These are phyloP conservation scores for Albula glossodonta DNA, from an alignment of 2,113 vertebrate genomes.

Conservation along the genomic window DNA sequence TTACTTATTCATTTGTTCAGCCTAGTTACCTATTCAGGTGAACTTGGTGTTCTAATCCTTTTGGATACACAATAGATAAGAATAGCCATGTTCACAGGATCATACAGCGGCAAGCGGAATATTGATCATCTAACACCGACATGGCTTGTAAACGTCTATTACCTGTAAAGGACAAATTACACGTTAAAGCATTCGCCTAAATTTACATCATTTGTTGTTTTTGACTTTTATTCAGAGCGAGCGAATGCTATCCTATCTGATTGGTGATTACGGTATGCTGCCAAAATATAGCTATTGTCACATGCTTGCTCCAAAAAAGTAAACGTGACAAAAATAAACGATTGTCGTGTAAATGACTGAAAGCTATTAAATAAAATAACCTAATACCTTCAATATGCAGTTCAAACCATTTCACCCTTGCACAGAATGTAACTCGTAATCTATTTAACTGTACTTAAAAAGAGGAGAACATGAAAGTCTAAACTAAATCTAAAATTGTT, in stretches of 20 bases:
- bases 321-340: too few relatives aligned
- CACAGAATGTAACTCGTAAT: neutral
- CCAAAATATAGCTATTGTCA: too few relatives aligned
- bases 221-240: neutral
- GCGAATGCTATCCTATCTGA: neutral
- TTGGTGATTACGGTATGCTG: neutral
- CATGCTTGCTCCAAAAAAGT: too few relatives aligned
- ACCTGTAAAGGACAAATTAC: neutral
- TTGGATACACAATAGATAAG: neutral
- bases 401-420: neutral
- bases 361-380: neutral
- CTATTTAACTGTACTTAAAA: too few relatives aligned
- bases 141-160: neutral
- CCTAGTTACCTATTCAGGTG: neutral
- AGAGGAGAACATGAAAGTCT: neutral
- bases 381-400: neutral
- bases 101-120: neutral
- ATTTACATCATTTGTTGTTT: neutral
- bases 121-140: neutral
- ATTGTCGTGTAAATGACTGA: too few relatives aligned
- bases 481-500: neutral
- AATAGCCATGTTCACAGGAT: neutral
- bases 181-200: neutral
- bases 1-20: too few relatives aligned
- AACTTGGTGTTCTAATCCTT: neutral